Conservation (phyloP, 2,113 vertebrate species). For the Bubo scandiacus region DNA sequence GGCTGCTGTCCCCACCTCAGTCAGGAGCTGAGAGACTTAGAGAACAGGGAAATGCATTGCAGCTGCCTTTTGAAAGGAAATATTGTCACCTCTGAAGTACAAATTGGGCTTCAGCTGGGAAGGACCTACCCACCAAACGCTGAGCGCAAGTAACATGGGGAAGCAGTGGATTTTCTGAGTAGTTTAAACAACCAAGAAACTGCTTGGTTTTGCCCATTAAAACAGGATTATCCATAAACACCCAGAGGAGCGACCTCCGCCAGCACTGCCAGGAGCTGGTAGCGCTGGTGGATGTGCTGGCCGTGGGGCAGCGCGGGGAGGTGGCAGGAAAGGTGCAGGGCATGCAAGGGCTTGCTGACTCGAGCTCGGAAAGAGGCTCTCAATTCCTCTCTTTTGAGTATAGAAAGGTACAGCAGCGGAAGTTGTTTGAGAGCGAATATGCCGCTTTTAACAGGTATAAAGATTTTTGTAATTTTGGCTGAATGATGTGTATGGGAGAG, state of each 20-base stretch:
- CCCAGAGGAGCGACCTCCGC: neutral
- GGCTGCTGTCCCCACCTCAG: neutral
- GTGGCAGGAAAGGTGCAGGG: fast-evolving
- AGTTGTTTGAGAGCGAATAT: neutral
- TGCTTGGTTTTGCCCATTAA: neutral
- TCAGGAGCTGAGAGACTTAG: neutral
- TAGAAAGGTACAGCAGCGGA: neutral
- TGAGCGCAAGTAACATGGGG: fast-evolving
- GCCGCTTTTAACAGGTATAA: neutral
- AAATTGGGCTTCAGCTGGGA: fast-evolving
- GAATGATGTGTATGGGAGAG: neutral
- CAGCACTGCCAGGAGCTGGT: conserved; percentile 22
- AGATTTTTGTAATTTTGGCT: neutral
- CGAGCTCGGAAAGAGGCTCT: neutral
- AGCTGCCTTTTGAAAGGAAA: neutral
- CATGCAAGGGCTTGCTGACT: fast-evolving
- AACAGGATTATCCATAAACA: conserved; percentile 13
- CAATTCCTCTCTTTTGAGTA: neutral
- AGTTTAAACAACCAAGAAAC: conserved; percentile 42
- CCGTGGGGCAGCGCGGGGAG: too few species aligned
- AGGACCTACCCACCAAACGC: neutral
- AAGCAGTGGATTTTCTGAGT: neutral
- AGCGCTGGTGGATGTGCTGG: neutral
- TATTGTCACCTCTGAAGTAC: neutral
- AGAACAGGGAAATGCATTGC: neutral